These are phyloP conservation scores for Bombus fervidus DNA, from an alignment of 1,140 invertebrate genomes.

Conservation along the genomic window DNA sequence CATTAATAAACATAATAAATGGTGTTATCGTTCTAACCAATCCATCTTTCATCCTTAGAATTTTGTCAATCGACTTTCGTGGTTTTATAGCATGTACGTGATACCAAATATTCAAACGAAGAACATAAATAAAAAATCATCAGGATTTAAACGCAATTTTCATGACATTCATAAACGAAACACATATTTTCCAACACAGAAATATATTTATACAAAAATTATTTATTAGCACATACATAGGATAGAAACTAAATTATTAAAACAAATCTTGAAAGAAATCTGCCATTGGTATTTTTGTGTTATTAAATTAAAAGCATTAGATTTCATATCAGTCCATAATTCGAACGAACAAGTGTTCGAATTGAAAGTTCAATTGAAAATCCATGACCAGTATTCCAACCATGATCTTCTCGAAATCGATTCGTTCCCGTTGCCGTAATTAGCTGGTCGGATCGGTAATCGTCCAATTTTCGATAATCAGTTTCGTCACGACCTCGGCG, in stretches of 20 bases:
- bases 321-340: not conserved
- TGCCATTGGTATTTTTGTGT: no score
- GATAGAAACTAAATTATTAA: not conserved
- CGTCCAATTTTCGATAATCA: conserved; percentile 28
- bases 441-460: not conserved
- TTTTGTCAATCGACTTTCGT: no score
- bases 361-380: not conserved
- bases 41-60: no score
- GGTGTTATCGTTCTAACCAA: no score
- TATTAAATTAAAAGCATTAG: not conserved
- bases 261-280: no score
- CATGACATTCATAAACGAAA: not conserved
- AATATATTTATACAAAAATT: not conserved
- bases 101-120: no score
- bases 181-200: not conserved
- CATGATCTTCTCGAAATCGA: not conserved
- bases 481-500: conserved; percentile 11
- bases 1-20: no score
- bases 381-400: no score
- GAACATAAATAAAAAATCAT: no score
- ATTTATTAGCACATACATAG: not conserved
- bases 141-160: not conserved
- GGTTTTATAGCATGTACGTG: no score
- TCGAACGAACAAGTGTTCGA: not conserved
- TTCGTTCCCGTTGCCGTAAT: conserved; percentile 13